Percentiles rank a stretch among this genome's conserved stretches.
Conservation (phyloP, 2,113 vertebrate species). For the Anoplopoma fimbria region DNA sequence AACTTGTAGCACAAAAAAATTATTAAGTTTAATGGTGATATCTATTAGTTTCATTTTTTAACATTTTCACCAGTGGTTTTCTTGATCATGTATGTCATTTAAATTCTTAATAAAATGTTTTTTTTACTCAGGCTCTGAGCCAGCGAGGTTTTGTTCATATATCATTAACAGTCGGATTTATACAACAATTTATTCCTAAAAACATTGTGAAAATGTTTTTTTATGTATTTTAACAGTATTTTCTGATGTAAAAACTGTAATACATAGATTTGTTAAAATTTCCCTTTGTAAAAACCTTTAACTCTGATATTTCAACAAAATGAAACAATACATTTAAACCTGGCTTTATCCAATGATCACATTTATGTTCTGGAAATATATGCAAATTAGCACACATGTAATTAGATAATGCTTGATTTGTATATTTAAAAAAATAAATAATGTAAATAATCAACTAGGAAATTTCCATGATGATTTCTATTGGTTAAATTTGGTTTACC, state of each 20-base stretch:
- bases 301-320: background rate
- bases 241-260: too few relatives aligned
- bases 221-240: too few relatives aligned
- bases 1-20: background rate
- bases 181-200: background rate
- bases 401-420: background rate
- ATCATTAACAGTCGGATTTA: background rate
- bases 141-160: background rate
- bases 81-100: too few relatives aligned
- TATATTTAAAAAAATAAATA: background rate
- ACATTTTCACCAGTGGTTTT: too few relatives aligned
- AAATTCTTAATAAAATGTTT: too few relatives aligned
- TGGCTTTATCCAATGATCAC: background rate
- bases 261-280: too few relatives aligned
- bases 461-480: background rate
- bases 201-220: too few relatives aligned
- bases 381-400: background rate
- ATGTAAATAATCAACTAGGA: background rate
- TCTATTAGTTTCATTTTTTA: background rate
- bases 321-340: background rate
- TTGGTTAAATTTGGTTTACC: background rate
- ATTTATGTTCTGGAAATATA: too few relatives aligned
- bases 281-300: background rate
- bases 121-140: background rate
- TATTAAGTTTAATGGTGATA: background rate